Percentiles rank a stretch among this genome's conserved stretches.
These are phyloP conservation scores for Picus viridis DNA, from an alignment of 2,797 vertebrate genomes.

Conservation along the genomic window DNA sequence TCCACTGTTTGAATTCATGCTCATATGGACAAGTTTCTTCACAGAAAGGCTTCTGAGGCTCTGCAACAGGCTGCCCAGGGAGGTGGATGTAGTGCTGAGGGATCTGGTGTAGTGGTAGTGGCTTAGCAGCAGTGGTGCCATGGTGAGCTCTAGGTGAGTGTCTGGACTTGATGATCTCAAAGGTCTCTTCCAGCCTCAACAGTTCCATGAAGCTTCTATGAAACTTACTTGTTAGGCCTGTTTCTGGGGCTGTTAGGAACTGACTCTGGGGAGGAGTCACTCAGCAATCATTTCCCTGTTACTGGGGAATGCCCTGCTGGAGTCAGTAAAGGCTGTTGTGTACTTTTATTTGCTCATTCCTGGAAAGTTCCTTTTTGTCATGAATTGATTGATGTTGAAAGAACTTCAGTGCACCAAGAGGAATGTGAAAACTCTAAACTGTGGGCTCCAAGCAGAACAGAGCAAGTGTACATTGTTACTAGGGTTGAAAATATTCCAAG, in stretches of 20 bases:
- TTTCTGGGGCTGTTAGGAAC: not conserved
- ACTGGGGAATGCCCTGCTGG: not conserved
- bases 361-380: not conserved
- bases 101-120: too few species aligned
- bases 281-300: not conserved
- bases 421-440: not conserved
- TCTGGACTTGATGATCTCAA: too few species aligned
- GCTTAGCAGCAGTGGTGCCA: too few species aligned
- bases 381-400: not conserved
- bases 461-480: not conserved
- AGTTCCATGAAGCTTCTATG: too few species aligned
- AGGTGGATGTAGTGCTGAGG: too few species aligned
- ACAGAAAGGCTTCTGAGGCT: too few species aligned
- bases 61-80: too few species aligned
- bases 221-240: rapidly evolving
- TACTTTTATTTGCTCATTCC: not conserved
- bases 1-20: rapidly evolving
- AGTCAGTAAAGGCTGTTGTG: not conserved
- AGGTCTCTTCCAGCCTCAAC: too few species aligned
- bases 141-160: too few species aligned
- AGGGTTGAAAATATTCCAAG: not conserved
- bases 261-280: not conserved
- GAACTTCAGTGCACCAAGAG: not conserved
- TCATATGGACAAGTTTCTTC: not conserved
- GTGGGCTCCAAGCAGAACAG: not conserved